phyloP scores from a whole-genome alignment of 1,140 invertebrate species.

The Paraescarpia echinospica region DNA sequence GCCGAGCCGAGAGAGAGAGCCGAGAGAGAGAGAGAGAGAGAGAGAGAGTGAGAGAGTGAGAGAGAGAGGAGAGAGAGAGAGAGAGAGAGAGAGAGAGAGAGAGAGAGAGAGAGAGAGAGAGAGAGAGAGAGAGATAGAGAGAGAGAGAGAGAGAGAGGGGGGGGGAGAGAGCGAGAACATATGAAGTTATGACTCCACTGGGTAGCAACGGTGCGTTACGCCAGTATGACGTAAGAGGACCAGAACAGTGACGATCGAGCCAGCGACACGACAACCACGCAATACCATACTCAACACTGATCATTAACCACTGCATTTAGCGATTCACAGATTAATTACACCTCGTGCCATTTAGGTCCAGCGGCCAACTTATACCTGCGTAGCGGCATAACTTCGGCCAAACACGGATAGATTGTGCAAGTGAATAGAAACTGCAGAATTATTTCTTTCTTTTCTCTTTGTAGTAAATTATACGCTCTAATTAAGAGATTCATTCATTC shows the following conservation, averaged over 20 bases:
- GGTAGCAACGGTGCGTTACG: neutral
- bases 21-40: too few relatives aligned
- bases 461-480: too few relatives aligned
- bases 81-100: neutral
- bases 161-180: neutral
- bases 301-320: neutral
- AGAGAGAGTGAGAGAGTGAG: too few relatives aligned
- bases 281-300: neutral
- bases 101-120: slow-evolving; percentile 9
- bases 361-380: neutral
- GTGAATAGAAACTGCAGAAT: neutral
- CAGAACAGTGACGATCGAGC: neutral
- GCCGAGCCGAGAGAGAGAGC: too few relatives aligned
- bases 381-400: neutral
- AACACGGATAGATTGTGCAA: neutral
- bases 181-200: neutral
- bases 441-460: neutral
- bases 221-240: neutral
- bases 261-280: neutral
- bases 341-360: neutral
- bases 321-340: neutral
- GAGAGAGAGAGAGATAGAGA: neutral
- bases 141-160: neutral
- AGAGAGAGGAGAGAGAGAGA: neutral
- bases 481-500: too few relatives aligned